Conservation (phyloP, 1,140 invertebrate species). For the Camponotus vicinus region DNA sequence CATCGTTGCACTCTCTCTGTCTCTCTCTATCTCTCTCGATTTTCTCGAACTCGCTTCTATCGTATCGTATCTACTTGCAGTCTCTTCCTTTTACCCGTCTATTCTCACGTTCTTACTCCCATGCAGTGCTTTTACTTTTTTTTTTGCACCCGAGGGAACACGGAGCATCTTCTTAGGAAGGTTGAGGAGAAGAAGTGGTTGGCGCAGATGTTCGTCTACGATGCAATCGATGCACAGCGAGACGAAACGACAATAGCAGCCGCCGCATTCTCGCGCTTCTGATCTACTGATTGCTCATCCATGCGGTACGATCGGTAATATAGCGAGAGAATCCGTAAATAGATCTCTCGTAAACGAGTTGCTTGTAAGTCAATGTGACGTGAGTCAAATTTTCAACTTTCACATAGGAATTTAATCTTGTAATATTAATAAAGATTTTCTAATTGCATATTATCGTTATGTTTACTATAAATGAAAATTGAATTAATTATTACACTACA, state of each 20-base stretch:
- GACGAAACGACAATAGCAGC: slow-evolving; percentile 48
- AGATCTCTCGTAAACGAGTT: not conserved
- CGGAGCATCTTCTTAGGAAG: slow-evolving; percentile 37
- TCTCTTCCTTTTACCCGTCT: not conserved
- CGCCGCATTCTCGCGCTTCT: slow-evolving; percentile 18
- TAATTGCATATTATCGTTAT: not conserved
- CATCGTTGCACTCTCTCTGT: slow-evolving; percentile 32
- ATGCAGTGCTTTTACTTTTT: not conserved
- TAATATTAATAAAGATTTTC: not conserved
- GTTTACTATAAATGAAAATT: not conserved
- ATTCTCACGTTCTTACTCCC: slow-evolving; percentile 31
- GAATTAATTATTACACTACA: not conserved
- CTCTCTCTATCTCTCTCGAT: slow-evolving; percentile 35
- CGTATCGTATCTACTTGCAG: not conserved
- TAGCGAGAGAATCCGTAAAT: slow-evolving; percentile 35
- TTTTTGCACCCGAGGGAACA: slow-evolving; percentile 57
- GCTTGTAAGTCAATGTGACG: slow-evolving; percentile 1
- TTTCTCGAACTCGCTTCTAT: slow-evolving; percentile 63
- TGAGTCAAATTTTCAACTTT: not conserved
- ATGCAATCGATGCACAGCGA: slow-evolving; percentile 26
- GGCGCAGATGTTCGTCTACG: slow-evolving; percentile 24
- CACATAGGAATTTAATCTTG: not conserved
- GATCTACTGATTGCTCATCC: slow-evolving; percentile 51
- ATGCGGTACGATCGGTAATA: slow-evolving; percentile 44
- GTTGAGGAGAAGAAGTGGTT: slow-evolving; percentile 41